phyloP scores from a whole-genome alignment of 2,888 invertebrate genomes.

The Troides oblongomaculatus region DNA sequence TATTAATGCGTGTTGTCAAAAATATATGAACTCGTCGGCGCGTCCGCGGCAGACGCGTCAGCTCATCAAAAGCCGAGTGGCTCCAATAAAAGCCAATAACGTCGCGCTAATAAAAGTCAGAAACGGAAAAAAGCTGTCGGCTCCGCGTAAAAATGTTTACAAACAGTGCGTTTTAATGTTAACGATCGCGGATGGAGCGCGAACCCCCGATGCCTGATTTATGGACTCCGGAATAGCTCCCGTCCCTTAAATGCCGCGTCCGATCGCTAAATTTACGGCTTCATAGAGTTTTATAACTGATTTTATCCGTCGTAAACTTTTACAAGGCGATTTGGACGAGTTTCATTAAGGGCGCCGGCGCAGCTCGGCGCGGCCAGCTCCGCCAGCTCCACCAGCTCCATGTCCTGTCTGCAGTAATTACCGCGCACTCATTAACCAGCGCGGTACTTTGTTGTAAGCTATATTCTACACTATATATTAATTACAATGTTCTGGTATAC shows the following conservation, averaged over 20 bases:
- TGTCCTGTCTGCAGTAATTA: no score
- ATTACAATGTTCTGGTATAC: no score
- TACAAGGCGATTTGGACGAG: conserved; percentile 63
- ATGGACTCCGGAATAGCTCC: conserved; percentile 68
- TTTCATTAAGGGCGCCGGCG: conserved; percentile 53
- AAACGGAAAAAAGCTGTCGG: conserved; percentile 54
- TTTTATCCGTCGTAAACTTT: conserved; percentile 76
- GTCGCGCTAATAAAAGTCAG: conserved; percentile 39
- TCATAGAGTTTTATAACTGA: conserved; percentile 75
- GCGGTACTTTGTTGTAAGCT: no score
- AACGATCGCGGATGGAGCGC: conserved; percentile 62
- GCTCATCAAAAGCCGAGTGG: conserved; percentile 27
- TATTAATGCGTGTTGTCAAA: no score
- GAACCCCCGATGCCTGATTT: conserved; percentile 70
- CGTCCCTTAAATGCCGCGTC: conserved; percentile 58
- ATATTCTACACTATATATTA: no score
- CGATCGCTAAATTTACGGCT: conserved; percentile 66
- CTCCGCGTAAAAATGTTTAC: conserved; percentile 70
- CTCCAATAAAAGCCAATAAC: conserved; percentile 38
- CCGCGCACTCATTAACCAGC: no score
- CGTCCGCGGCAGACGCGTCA: conserved; percentile 10
- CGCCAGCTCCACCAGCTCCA: no score
- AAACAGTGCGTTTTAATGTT: conserved; percentile 69
- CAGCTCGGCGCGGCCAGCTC: conserved; percentile 24
- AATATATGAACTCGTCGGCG: no score